A percentile compares a stretch with the other conserved stretches of the same genome.
phyloP scores from a whole-genome alignment of 2,888 invertebrate species.

The Luperina testacea region DNA sequence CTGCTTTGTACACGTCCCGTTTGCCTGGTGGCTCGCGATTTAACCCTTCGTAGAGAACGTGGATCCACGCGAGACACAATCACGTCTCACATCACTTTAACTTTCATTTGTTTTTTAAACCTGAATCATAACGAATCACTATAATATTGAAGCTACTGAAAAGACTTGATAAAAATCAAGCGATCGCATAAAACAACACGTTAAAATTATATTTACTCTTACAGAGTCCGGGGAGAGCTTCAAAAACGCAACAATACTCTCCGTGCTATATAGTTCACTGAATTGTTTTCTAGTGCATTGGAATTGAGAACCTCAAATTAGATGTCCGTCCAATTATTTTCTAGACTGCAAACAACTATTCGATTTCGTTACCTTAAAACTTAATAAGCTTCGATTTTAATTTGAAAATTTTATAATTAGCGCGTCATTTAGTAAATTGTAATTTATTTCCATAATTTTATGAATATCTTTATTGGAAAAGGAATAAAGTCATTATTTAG shows the following conservation, averaged over 20 bases:
- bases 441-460: conserved; percentile 38
- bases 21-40: conserved; percentile 2
- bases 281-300: conserved; percentile 9
- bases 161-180: conserved; percentile 5
- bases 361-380: conserved; percentile 23
- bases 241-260: conserved; percentile 2
- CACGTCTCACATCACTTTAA: background rate
- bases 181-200: background rate
- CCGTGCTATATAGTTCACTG: background rate
- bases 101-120: background rate
- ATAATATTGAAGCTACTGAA: conserved; percentile 3
- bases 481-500: conserved; percentile 21
- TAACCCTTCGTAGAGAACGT: background rate
- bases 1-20: conserved; percentile 11
- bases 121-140: background rate
- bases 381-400: conserved; percentile 19
- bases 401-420: conserved; percentile 20
- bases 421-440: conserved; percentile 13
- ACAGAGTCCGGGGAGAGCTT: background rate
- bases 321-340: conserved; percentile 63
- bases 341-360: conserved; percentile 51
- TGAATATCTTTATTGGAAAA: conserved; percentile 21
- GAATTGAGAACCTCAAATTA: conserved; percentile 32
- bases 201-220: background rate
- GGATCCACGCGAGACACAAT: background rate